These are phyloP conservation scores for Melanaphis sacchari DNA, from an alignment of 1,140 invertebrate genomes.

Conservation along the genomic window DNA sequence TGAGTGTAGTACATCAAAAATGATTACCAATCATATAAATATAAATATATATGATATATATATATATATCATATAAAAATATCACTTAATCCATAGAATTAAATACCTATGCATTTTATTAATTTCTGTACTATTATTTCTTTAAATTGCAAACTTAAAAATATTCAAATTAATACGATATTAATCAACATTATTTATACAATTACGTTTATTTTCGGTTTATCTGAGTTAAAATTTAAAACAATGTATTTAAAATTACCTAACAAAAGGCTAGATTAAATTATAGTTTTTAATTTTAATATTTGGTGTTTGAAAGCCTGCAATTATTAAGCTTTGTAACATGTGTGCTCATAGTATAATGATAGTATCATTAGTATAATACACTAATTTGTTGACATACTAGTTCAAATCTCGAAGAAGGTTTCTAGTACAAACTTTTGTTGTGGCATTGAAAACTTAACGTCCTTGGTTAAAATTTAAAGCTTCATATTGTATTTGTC, in stretches of 20 bases:
- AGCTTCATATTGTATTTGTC: background rate
- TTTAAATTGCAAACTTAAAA: background rate
- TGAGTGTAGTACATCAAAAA: background rate
- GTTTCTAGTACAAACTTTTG: background rate
- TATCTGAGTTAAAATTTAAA: background rate
- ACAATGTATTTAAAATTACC: background rate
- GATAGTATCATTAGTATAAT: no score
- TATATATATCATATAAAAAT: no score
- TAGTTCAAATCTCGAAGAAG: background rate
- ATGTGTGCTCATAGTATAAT: background rate
- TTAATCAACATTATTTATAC: background rate
- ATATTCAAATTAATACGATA: background rate
- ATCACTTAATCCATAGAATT: background rate
- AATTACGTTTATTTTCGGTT: background rate
- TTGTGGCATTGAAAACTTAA: background rate
- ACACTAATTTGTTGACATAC: background rate
- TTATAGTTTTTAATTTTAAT: background rate
- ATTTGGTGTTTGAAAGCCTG: background rate
- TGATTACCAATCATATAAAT: no score
- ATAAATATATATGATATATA: no score
- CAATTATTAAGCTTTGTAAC: background rate
- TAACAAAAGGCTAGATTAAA: background rate
- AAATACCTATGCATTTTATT: background rate
- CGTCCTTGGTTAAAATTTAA: background rate
- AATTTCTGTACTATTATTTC: background rate